A percentile compares a stretch with the other conserved stretches of the same genome.
Conservation (phyloP, 2,797 vertebrate species). For the Dryobates pubescens region DNA sequence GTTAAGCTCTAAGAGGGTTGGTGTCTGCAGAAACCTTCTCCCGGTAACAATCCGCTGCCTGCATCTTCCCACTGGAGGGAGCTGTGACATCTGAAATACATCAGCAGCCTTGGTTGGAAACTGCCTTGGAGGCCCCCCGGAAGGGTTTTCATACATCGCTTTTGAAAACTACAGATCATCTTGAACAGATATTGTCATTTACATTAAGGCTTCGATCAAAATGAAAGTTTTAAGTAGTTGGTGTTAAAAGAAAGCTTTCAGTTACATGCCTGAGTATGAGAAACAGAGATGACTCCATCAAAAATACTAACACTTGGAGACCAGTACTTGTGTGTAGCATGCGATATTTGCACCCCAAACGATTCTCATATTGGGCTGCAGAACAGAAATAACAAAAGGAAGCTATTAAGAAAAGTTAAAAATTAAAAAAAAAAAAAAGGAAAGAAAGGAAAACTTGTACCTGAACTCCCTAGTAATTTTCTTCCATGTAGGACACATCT, state of each 20-base stretch:
- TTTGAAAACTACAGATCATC: background rate
- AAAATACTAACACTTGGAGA: background rate
- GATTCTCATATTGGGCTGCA: background rate
- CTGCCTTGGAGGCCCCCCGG: background rate
- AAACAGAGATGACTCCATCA: background rate
- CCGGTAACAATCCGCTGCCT: background rate
- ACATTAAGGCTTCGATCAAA: background rate
- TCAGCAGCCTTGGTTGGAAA: background rate
- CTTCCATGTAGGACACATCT: background rate
- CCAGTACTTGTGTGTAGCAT: background rate
- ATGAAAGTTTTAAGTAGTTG: background rate
- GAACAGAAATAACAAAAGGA: background rate
- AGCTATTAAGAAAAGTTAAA: background rate
- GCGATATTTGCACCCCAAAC: background rate
- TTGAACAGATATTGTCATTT: background rate
- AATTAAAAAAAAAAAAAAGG: background rate
- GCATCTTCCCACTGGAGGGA: conserved; percentile 57
- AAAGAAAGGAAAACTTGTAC: background rate
- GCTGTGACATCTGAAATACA: conserved; percentile 53
- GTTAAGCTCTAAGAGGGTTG: background rate
- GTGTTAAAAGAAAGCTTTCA: background rate
- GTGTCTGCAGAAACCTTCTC: background rate
- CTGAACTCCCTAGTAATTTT: background rate
- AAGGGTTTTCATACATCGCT: background rate
- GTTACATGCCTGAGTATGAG: rapidly evolving